Evolutionary conservation across 2,888 invertebrate genomes (phyloP).

Genomic region (Drosophila kokeensis): DNA sequence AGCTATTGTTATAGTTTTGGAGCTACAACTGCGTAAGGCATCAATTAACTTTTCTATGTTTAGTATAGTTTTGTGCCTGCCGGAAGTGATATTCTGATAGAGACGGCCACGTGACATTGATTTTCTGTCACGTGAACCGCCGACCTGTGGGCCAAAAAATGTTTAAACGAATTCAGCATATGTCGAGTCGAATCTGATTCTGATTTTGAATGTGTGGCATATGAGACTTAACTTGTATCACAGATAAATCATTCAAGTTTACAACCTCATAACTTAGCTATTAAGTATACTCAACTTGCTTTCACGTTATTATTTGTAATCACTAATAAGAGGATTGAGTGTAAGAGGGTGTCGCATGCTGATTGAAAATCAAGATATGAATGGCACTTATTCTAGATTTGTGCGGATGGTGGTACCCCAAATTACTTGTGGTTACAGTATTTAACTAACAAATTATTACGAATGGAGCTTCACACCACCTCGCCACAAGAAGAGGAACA

Average conservation of each 20-base stretch:
- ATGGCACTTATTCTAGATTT: conserved; percentile 6
- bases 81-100: conserved; percentile 47
- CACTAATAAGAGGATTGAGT: conserved; percentile 41
- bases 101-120: conserved; percentile 19
- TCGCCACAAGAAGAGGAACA: conserved; percentile 2
- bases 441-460: conserved; percentile 51
- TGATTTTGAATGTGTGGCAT: neutral
- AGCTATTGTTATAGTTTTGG: neutral
- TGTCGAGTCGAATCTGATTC: neutral
- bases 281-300: neutral
- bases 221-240: neutral
- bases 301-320: conserved; percentile 7
- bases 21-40: conserved; percentile 24
- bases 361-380: conserved; percentile 52
- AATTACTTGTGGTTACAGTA: conserved; percentile 37
- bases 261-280: neutral
- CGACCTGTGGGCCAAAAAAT: neutral
- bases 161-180: neutral
- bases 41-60: conserved; percentile 39
- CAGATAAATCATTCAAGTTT: neutral
- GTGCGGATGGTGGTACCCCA: conserved; percentile 14
- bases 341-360: conserved; percentile 41
- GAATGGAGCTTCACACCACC: conserved; percentile 27
- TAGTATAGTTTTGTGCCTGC: conserved; percentile 49
- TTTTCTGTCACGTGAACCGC: neutral